Percentiles rank a stretch among this genome's conserved stretches.
Evolutionary conservation across 1,140 invertebrate species (phyloP).

Genomic region (Brachionus calyciflorus): DNA sequence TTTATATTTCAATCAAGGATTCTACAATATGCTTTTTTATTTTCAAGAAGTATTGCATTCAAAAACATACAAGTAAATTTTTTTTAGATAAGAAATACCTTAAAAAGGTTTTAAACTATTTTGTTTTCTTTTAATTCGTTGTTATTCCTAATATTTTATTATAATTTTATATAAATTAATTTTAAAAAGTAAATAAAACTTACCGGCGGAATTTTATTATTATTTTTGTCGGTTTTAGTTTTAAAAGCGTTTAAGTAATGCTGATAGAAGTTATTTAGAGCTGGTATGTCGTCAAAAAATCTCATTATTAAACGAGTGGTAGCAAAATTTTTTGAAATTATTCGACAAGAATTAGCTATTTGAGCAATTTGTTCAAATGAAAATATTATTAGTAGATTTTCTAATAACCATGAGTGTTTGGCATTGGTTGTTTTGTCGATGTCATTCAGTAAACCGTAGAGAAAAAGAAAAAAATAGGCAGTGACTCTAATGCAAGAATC

Average conservation of each 20-base stretch:
- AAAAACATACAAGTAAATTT: too few species aligned
- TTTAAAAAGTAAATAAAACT: neutral
- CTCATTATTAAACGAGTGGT: neutral
- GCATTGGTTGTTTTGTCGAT: neutral
- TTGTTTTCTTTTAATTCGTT: neutral
- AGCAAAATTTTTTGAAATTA: constrained; percentile 12
- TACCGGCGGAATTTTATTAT: constrained; percentile 13
- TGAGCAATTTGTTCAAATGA: neutral
- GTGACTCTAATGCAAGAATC: constrained; percentile 17
- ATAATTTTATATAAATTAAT: neutral
- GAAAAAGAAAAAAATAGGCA: neutral
- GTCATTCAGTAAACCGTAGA: neutral
- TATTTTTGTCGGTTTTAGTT: constrained; percentile 4
- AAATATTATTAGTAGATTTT: constrained; percentile 2
- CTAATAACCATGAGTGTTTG: neutral
- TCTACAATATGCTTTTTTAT: too few species aligned
- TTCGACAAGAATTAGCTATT: neutral
- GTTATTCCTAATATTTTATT: neutral
- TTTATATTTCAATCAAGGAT: too few species aligned
- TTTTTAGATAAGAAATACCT: neutral
- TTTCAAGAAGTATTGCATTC: too few species aligned
- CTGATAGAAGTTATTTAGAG: neutral
- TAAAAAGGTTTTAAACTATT: neutral
- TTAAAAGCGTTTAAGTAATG: neutral
- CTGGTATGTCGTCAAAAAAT: constrained; percentile 30